Conservation (phyloP, 2,888 invertebrate species). For the Acrobasis suavella region DNA sequence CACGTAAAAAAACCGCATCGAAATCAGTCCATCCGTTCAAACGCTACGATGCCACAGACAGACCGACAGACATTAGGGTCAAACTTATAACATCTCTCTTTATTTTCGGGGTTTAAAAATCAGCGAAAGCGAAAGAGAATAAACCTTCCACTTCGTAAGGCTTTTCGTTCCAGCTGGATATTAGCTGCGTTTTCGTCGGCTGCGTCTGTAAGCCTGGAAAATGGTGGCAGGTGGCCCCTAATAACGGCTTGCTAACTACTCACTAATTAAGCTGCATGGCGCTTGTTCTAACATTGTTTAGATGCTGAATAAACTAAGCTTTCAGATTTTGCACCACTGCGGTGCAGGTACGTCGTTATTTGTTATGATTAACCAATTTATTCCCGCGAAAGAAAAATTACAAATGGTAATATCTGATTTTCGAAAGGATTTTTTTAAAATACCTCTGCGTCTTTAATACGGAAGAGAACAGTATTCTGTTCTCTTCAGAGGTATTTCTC, state of each 20-base stretch:
- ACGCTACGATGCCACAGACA: too few species aligned
- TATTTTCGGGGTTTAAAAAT: too few species aligned
- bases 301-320: slow-evolving; percentile 5
- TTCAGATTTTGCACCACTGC: neutral
- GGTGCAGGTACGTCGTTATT: too few species aligned
- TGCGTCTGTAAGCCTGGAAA: slow-evolving; percentile 14
- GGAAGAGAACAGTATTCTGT: too few species aligned
- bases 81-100: too few species aligned
- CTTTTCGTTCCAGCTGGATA: slow-evolving; percentile 18
- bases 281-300: slow-evolving; percentile 17
- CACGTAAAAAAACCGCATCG: too few species aligned
- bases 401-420: too few species aligned
- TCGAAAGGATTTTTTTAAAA: too few species aligned
- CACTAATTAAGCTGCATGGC: slow-evolving; percentile 17
- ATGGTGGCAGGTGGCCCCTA: slow-evolving; percentile 21
- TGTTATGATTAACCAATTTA: neutral
- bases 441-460: too few species aligned
- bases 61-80: too few species aligned
- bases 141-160: slow-evolving; percentile 18
- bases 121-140: neutral
- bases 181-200: neutral
- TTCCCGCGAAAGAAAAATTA: neutral
- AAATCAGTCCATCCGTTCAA: too few species aligned
- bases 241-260: slow-evolving; percentile 17
- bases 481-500: too few species aligned